Percentiles rank a stretch among this genome's conserved stretches.
Evolutionary conservation across 2,797 vertebrate genomes (phyloP).

Genomic region (Poeciliopsis paucimaculata): DNA sequence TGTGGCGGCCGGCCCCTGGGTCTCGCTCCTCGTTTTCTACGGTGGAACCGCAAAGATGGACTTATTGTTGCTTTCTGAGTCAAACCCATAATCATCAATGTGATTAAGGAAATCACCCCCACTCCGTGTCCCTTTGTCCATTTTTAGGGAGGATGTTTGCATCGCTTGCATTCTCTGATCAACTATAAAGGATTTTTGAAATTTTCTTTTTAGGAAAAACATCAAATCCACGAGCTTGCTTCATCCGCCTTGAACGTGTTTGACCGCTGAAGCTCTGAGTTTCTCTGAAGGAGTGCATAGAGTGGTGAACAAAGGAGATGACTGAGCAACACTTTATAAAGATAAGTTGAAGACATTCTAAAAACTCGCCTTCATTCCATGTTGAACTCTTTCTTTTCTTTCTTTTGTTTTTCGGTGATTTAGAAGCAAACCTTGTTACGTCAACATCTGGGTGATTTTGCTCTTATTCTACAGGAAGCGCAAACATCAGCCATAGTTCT

Average conservation of each 20-base stretch:
- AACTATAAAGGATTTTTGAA: not conserved
- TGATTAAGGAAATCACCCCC: not conserved
- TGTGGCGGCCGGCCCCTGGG: not conserved
- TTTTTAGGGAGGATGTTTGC: not conserved
- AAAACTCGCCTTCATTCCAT: not conserved
- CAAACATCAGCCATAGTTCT: not conserved
- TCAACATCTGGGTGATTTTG: too few relatives aligned
- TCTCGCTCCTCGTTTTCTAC: not conserved
- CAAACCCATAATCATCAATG: not conserved
- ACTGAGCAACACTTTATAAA: not conserved
- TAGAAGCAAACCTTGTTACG: too few relatives aligned
- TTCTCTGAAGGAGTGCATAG: not conserved
- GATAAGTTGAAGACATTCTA: not conserved
- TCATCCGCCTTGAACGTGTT: not conserved
- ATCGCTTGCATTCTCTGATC: not conserved
- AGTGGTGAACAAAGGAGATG: not conserved
- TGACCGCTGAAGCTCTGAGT: not conserved
- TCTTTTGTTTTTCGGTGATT: not conserved
- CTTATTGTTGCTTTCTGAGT: slow-evolving; percentile 26
- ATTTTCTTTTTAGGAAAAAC: not conserved
- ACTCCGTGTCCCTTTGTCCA: not conserved
- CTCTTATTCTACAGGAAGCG: not conserved
- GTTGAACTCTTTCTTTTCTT: not conserved
- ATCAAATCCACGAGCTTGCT: not conserved
- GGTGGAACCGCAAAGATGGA: not conserved